Conservation (phyloP, 2,888 invertebrate genomes). For the Platycnemis pennipes region DNA sequence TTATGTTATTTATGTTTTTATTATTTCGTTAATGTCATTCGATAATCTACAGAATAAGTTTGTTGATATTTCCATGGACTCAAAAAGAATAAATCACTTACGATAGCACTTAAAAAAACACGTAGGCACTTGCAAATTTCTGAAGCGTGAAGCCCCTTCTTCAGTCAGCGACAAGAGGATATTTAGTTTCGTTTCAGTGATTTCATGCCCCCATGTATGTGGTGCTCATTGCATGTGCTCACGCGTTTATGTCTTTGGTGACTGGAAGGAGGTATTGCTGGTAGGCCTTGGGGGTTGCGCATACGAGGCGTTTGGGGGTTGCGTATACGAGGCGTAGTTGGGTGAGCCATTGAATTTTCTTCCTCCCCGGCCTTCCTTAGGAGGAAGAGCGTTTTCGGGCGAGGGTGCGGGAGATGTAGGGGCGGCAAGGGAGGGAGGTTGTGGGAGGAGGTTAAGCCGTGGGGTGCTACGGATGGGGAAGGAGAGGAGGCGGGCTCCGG, state of each 20-base stretch:
- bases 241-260: not conserved
- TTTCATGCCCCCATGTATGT: not conserved
- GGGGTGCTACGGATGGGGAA: constrained; percentile 43
- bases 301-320: not conserved
- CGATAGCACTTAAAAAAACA: not conserved
- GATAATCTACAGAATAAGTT: too few species aligned
- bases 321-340: not conserved
- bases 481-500: constrained; percentile 64
- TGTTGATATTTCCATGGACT: too few species aligned
- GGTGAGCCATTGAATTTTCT: constrained; percentile 39
- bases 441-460: constrained; percentile 43
- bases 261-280: not conserved
- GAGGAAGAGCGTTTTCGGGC: constrained; percentile 62
- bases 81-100: not conserved
- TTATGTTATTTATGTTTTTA: too few species aligned
- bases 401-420: not conserved
- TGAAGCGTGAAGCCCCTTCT: not conserved
- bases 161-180: not conserved
- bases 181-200: not conserved
- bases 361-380: constrained; percentile 32
- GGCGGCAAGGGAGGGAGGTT: constrained; percentile 53
- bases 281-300: too few species aligned
- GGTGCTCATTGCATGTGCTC: not conserved
- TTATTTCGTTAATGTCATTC: too few species aligned
- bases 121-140: not conserved